Percentiles rank a stretch among this genome's conserved stretches.
These are phyloP conservation scores for Morpho helenor DNA, from an alignment of 2,888 invertebrate species.

Conservation along the genomic window DNA sequence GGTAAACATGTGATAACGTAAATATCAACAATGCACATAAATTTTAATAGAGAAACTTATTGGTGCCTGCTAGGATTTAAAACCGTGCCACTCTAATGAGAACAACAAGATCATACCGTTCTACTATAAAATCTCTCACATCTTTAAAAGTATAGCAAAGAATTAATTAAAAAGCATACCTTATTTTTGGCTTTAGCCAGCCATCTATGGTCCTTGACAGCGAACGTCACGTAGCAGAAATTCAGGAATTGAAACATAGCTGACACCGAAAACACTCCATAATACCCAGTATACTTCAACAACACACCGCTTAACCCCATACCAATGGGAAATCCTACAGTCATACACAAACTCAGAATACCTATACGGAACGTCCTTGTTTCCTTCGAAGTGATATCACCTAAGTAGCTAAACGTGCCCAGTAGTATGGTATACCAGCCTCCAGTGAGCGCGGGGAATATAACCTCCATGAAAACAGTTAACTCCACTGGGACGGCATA, in stretches of 20 bases:
- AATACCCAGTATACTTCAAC: slow-evolving; percentile 65
- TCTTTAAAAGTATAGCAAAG: too few relatives aligned
- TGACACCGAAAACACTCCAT: slow-evolving; percentile 72
- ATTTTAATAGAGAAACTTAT: too few relatives aligned
- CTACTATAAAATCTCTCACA: too few relatives aligned
- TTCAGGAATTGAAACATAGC: slow-evolving; percentile 59
- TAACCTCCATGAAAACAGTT: slow-evolving; percentile 73
- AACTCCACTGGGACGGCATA: slow-evolving; percentile 73
- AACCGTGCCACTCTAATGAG: too few relatives aligned
- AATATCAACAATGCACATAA: too few relatives aligned
- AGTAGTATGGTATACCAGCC: slow-evolving; percentile 80
- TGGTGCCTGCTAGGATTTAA: too few relatives aligned
- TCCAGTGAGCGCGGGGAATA: slow-evolving; percentile 74
- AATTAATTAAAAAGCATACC: slow-evolving; percentile 39
- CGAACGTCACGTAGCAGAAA: slow-evolving; percentile 64
- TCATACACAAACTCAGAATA: slow-evolving; percentile 69
- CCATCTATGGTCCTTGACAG: slow-evolving; percentile 67
- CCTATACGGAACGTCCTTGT: slow-evolving; percentile 81
- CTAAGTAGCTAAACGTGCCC: slow-evolving; percentile 80
- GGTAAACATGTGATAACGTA: too few relatives aligned
- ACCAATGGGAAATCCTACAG: slow-evolving; percentile 69
- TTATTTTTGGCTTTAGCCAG: slow-evolving; percentile 52
- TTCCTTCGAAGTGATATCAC: slow-evolving; percentile 77
- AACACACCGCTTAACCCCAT: slow-evolving; percentile 66
- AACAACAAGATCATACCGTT: too few relatives aligned